phyloP scores from a whole-genome alignment of 2,797 vertebrate genomes.

The Sciurus carolinensis region DNA sequence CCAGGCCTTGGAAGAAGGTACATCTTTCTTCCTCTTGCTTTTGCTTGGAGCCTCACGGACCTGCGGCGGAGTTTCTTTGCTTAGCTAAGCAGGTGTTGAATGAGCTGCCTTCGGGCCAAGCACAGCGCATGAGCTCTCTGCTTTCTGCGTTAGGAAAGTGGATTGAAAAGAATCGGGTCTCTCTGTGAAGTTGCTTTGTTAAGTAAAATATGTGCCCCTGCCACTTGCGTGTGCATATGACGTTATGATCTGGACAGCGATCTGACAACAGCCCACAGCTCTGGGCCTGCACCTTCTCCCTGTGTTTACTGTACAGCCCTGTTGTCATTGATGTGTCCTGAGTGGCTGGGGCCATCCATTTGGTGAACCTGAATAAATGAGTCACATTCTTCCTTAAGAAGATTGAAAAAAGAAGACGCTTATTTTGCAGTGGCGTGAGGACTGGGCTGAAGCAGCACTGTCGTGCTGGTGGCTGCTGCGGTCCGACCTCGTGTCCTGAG shows the following conservation, averaged over 20 bases:
- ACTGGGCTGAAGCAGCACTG: accelerated
- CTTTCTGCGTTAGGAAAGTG: neutral
- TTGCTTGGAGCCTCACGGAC: neutral
- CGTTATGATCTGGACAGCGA: neutral
- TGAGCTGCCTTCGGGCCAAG: neutral
- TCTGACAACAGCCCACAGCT: neutral
- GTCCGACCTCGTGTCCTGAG: accelerated
- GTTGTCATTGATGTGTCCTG: neutral
- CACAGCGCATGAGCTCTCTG: neutral
- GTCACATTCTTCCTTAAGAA: neutral
- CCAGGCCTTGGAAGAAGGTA: neutral
- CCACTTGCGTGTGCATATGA: accelerated
- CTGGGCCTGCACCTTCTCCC: neutral
- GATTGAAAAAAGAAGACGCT: neutral
- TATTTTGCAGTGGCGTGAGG: accelerated
- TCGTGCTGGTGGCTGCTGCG: accelerated
- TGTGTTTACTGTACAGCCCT: accelerated
- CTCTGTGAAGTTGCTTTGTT: neutral
- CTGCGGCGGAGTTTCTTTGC: neutral
- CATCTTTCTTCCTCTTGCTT: neutral
- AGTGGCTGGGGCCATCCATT: neutral
- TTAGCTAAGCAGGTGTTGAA: too few relatives aligned
- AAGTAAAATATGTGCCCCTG: neutral
- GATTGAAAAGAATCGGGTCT: neutral
- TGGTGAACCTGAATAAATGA: neutral